Conservation (phyloP, 2,888 invertebrate species). For the Leptinotarsa juncta region DNA sequence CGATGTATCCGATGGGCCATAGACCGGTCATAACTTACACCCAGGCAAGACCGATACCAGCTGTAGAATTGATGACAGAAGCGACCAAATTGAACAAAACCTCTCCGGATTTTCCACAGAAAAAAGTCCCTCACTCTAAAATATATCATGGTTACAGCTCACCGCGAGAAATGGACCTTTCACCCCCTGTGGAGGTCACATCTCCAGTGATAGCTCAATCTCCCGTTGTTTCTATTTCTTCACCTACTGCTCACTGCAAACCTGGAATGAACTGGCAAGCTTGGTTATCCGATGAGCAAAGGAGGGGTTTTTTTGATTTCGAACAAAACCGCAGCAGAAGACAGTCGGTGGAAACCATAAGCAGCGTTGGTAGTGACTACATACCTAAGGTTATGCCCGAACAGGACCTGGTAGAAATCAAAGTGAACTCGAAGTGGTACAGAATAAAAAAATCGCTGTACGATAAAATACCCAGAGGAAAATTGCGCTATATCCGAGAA, state of each 20-base stretch:
- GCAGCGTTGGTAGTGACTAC: conserved; percentile 40
- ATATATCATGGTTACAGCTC: neutral
- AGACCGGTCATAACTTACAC: neutral
- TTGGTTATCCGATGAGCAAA: conserved; percentile 34
- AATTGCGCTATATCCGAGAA: conserved; percentile 50
- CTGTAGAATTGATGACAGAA: neutral
- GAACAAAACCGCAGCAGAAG: conserved; percentile 24
- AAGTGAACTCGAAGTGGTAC: conserved; percentile 39
- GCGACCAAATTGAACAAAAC: neutral
- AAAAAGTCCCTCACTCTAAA: neutral
- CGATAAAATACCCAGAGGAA: conserved; percentile 49
- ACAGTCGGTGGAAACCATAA: conserved; percentile 39
- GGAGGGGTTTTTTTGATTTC: conserved; percentile 28
- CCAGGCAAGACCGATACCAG: neutral
- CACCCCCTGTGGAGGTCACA: neutral
- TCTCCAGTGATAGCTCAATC: neutral
- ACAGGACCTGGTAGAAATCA: conserved; percentile 34
- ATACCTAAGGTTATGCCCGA: conserved; percentile 22
- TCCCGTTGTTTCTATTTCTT: neutral
- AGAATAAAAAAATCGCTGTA: conserved; percentile 33
- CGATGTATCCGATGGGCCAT: neutral
- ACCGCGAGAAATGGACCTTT: neutral
- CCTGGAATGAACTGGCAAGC: conserved; percentile 31
- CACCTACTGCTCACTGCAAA: neutral
- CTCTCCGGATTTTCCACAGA: neutral